These are phyloP conservation scores for Sebastes nivosus DNA, from an alignment of 2,797 vertebrate genomes.

Conservation along the genomic window DNA sequence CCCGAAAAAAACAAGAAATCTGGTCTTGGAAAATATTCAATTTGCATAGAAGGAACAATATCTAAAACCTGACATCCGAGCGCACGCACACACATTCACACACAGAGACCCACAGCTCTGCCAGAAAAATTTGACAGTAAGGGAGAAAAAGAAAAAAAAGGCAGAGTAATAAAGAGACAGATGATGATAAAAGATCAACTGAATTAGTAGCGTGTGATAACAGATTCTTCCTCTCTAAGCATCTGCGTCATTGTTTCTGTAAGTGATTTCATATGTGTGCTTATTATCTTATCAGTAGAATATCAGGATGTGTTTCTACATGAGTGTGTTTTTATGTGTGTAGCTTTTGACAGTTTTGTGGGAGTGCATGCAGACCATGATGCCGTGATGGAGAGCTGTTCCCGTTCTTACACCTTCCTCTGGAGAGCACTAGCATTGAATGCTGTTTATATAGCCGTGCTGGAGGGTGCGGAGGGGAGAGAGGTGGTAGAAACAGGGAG, in stretches of 20 bases:
- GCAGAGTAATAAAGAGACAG: conserved; percentile 2
- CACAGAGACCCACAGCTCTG: neutral
- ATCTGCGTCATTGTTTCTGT: neutral
- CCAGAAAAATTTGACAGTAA: neutral
- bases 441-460: conserved; percentile 45
- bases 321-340: neutral
- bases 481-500: neutral
- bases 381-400: conserved; percentile 17
- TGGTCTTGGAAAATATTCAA: conserved; percentile 28
- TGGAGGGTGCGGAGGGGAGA: conserved; percentile 5
- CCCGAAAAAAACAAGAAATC: conserved; percentile 10
- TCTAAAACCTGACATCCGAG: conserved; percentile 16
- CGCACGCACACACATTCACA: neutral
- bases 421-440: conserved; percentile 44
- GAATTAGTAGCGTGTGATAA: neutral
- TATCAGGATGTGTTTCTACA: neutral
- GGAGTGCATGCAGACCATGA: conserved; percentile 3
- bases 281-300: neutral
- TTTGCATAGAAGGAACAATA: conserved; percentile 34
- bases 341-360: neutral
- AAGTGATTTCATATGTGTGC: neutral
- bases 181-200: conserved; percentile 18
- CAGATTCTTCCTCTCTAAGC: neutral
- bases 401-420: conserved; percentile 30
- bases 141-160: neutral